These are phyloP conservation scores for Rhizoglyphus robini DNA, from an alignment of 1,140 invertebrate species.

Conservation along the genomic window DNA sequence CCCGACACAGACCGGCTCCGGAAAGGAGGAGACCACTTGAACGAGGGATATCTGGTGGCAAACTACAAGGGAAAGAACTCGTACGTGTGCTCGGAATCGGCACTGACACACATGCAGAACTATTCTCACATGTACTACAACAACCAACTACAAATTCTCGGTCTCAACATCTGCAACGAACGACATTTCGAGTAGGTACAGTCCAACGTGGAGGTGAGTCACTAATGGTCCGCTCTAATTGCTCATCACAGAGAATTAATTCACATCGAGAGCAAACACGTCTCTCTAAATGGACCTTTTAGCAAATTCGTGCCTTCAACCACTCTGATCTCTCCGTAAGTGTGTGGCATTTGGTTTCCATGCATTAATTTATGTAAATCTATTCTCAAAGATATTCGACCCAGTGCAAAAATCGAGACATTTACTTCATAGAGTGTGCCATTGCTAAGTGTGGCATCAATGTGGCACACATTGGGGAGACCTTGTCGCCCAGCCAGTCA, in stretches of 20 bases:
- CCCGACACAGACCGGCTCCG: not conserved
- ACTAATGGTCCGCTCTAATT: not conserved
- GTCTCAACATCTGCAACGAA: constrained; percentile 5
- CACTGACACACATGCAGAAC: not conserved
- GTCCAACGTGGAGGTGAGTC: not conserved
- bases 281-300: not conserved
- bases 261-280: constrained; percentile 8
- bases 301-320: not conserved
- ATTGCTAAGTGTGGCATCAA: constrained; percentile 8
- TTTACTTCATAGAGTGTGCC: constrained; percentile 4
- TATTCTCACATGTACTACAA: constrained; percentile 10
- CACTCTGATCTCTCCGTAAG: constrained; percentile 2
- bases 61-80: not conserved
- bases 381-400: not conserved
- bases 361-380: not conserved
- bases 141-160: constrained; percentile 12
- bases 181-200: constrained; percentile 4
- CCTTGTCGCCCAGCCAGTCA: not conserved
- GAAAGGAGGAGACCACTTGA: not conserved
- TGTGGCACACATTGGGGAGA: not conserved
- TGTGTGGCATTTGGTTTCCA: not conserved
- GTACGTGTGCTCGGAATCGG: not conserved
- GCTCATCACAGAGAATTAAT: not conserved
- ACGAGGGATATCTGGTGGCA: not conserved
- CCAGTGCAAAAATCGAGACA: not conserved